phyloP scores from a whole-genome alignment of 2,797 vertebrate genomes.

The Malacoctenus gilli region DNA sequence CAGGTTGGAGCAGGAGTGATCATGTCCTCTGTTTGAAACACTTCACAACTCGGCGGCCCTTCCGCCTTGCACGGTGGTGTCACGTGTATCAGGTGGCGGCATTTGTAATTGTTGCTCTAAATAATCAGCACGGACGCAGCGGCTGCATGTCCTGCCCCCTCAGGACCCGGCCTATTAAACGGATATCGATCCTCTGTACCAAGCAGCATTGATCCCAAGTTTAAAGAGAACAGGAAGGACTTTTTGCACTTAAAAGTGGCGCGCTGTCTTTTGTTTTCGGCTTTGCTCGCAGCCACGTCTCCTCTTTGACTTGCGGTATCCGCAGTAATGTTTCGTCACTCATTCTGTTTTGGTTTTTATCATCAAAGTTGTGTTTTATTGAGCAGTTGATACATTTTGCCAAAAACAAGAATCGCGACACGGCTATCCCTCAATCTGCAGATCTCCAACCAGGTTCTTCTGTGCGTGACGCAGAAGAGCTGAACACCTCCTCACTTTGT shows the following conservation, averaged over 20 bases:
- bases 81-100: not conserved
- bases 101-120: slow-evolving; percentile 7
- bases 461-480: no score
- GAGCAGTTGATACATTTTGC: no score
- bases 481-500: no score
- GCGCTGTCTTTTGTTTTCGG: slow-evolving; percentile 11
- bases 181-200: slow-evolving; percentile 38
- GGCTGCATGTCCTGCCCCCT: slow-evolving; percentile 7
- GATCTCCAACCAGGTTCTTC: no score
- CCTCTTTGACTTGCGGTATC: no score
- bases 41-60: slow-evolving; percentile 5
- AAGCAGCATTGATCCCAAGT: slow-evolving; percentile 35
- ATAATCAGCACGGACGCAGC: not conserved
- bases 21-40: no score
- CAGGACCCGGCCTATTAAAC: slow-evolving; percentile 36
- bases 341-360: not conserved
- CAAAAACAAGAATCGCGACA: no score
- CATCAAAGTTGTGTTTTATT: no score
- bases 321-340: not conserved
- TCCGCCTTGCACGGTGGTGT: not conserved
- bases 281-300: slow-evolving; percentile 3
- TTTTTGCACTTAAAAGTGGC: slow-evolving; percentile 23
- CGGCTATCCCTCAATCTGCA: no score
- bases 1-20: no score
- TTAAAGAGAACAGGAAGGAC: slow-evolving; percentile 33